Conservation (phyloP, 2,888 invertebrate species). For the Macaria notata region DNA sequence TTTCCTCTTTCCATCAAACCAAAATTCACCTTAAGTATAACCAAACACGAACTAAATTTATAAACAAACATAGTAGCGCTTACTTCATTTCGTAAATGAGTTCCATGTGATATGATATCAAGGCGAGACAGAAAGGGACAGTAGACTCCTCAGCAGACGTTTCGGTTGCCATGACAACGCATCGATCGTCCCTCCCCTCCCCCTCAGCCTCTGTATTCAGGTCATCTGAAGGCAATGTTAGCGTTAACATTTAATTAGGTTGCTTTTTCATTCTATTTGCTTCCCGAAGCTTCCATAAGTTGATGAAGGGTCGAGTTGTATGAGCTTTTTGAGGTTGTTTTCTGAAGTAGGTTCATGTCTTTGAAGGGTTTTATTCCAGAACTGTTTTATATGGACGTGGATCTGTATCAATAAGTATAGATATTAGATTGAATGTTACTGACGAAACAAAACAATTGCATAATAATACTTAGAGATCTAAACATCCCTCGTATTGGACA, state of each 20-base stretch:
- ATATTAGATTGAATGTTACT: too few species aligned
- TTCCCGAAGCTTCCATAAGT: too few species aligned
- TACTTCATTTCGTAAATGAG: constrained; percentile 41
- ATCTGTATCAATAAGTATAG: too few species aligned
- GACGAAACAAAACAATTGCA: too few species aligned
- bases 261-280: constrained; percentile 6
- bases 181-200: constrained; percentile 72
- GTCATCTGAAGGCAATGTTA: constrained; percentile 63
- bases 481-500: too few species aligned
- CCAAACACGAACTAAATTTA: background rate
- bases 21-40: constrained; percentile 31
- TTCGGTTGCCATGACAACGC: constrained; percentile 77
- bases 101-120: constrained; percentile 77
- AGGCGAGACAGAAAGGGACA: constrained; percentile 81
- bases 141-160: constrained; percentile 82
- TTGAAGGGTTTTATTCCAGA: too few species aligned
- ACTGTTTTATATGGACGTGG: too few species aligned
- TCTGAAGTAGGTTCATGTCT: too few species aligned
- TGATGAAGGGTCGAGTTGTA: too few species aligned
- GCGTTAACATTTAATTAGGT: constrained; percentile 38
- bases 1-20: constrained; percentile 11
- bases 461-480: too few species aligned
- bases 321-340: too few species aligned
- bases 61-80: background rate
- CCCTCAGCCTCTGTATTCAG: constrained; percentile 71